Base-by-base conservation (phyloP, 2,113 vertebrate species). In the Cisticola juncidis region DNA sequence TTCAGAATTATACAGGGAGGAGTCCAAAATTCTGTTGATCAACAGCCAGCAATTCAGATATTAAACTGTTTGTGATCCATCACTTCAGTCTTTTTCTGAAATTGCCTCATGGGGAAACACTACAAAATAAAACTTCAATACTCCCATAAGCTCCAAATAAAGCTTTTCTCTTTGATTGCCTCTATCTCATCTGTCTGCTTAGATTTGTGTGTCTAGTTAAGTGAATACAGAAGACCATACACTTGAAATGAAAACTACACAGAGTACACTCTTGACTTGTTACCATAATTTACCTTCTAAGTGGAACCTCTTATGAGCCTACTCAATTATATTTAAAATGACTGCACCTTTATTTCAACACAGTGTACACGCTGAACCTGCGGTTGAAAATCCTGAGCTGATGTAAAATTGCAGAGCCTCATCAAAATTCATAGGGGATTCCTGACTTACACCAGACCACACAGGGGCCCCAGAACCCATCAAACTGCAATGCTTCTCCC, bases 151-250 rank as follows among this genome's bases (percentile, higher is more conserved):
- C 95, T 92, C 88, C 92, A 94, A 96, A 95, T 92, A 93, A 96
- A 95, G 94, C 88, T 93, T 94, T 92, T 92, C 68, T 56, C 88
- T 96, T 94, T 96, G 94, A 97, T 93, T 92, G 88, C 90, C 77
- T 94, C 90, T 86, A 58, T 93, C 95, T 95, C 96, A 93, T 97
- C 82, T 83, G 88, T 94, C 86, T 95, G 95, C 94, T 93, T 88
- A 92, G 95, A 96, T 96, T 96, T 96, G 95, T 96, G 93, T 92
- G 90, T 86, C 94, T 97, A 94, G 90, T 94, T 96, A 96, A 96
- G 95, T 94, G 95, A 96, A 94, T 93, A 95, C 90, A 92, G 94
- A 95, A 97, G 93, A 96, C 93, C 82, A 76, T 96, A 93, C 94
- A 95, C 96, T 96, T 93, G 92, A 97, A 96, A 96, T 92, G 95